phyloP scores from a whole-genome alignment of 1,140 invertebrate species.

The Drosophila ironensis region DNA sequence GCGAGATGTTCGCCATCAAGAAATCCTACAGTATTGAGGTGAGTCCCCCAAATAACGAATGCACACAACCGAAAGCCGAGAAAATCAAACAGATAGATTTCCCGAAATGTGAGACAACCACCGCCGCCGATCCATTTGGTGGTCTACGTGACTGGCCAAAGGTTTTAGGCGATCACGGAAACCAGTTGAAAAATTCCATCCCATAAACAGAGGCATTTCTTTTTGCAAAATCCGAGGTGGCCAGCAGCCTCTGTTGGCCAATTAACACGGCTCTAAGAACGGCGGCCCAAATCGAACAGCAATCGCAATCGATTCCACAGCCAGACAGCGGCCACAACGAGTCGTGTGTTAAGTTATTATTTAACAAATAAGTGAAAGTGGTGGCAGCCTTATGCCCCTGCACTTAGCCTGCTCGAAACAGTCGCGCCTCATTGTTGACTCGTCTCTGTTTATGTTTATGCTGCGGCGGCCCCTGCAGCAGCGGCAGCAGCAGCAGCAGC shows the following conservation, averaged over 20 bases:
- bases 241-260: slow-evolving; percentile 7
- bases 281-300: slow-evolving; percentile 17
- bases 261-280: slow-evolving; percentile 49
- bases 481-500: slow-evolving; percentile 14
- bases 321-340: slow-evolving; percentile 13
- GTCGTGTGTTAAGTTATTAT: slow-evolving; percentile 62
- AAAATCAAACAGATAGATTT: not conserved
- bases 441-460: slow-evolving; percentile 63
- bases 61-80: not conserved
- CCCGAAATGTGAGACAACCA: not conserved
- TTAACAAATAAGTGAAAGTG: slow-evolving; percentile 78
- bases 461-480: slow-evolving; percentile 24
- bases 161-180: slow-evolving; percentile 27
- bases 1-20: slow-evolving; percentile 96
- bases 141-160: slow-evolving; percentile 70
- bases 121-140: slow-evolving; percentile 8
- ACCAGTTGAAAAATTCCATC: slow-evolving; percentile 21
- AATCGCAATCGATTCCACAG: slow-evolving; percentile 7
- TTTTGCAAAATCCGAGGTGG: slow-evolving; percentile 15
- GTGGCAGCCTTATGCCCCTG: slow-evolving; percentile 56
- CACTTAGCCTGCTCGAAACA: slow-evolving; percentile 61
- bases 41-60: slow-evolving; percentile 82
- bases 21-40: slow-evolving; percentile 99
- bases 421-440: slow-evolving; percentile 67
- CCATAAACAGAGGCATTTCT: slow-evolving; percentile 20